Percentiles rank a stretch among this genome's conserved stretches.
phyloP scores from a whole-genome alignment of 2,797 vertebrate genomes.

The Epinephelus malabaricus region DNA sequence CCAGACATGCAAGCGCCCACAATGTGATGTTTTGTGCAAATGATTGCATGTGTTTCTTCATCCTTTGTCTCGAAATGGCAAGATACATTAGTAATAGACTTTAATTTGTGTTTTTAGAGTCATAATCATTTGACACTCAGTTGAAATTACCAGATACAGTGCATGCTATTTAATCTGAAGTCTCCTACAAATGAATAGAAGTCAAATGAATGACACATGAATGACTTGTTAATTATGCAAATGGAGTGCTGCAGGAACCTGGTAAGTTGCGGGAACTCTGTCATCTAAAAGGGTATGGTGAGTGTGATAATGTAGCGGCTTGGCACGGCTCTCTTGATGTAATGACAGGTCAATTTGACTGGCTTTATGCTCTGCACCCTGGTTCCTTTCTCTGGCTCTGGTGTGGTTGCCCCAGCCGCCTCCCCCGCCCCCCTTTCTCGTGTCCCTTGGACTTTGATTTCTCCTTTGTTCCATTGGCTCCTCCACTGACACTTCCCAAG shows the following conservation, averaged over 20 bases:
- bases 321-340: constrained; percentile 88
- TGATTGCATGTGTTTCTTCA: constrained; percentile 12
- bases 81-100: constrained; percentile 37
- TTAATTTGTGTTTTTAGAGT: constrained; percentile 64
- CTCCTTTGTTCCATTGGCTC: constrained; percentile 94
- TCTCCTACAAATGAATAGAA: constrained; percentile 79
- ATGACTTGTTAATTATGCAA: constrained; percentile 91
- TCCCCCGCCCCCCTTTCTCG: constrained; percentile 69
- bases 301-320: constrained; percentile 87
- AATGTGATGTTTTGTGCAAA: constrained; percentile 20
- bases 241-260: constrained; percentile 81
- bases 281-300: constrained; percentile 88
- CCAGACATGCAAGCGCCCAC: constrained; percentile 18
- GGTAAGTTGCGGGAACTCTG: constrained; percentile 87
- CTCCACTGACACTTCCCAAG: constrained; percentile 93
- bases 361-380: constrained; percentile 89
- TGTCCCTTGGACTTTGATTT: constrained; percentile 92
- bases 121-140: constrained; percentile 61
- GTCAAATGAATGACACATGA: constrained; percentile 84
- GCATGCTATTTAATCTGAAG: constrained; percentile 75
- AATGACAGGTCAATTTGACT: constrained; percentile 95
- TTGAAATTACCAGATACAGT: constrained; percentile 67
- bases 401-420: constrained; percentile 69
- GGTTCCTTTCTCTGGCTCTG: constrained; percentile 86
- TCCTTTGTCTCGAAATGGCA: constrained; percentile 23